These are phyloP conservation scores for Drosophila vallismaia DNA, from an alignment of 2,888 invertebrate genomes.

Conservation along the genomic window DNA sequence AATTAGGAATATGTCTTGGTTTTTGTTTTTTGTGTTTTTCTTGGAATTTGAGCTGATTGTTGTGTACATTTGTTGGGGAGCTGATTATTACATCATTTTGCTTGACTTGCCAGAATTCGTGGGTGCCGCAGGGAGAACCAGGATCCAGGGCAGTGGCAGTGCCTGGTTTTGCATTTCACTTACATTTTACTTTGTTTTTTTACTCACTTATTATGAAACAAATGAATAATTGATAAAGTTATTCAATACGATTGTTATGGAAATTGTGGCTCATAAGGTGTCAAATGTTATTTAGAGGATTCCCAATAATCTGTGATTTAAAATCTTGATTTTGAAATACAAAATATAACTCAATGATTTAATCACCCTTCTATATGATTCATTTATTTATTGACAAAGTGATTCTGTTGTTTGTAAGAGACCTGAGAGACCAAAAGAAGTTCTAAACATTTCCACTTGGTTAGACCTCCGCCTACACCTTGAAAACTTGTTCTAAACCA, in stretches of 20 bases:
- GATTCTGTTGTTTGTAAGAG: no score
- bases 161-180: constrained; percentile 10
- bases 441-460: constrained; percentile 6
- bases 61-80: constrained; percentile 6
- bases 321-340: background rate
- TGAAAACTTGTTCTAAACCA: constrained; percentile 7
- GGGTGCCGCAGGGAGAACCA: background rate
- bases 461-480: constrained; percentile 14
- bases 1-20: constrained; percentile 49
- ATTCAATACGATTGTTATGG: constrained; percentile 12
- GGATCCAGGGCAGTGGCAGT: background rate
- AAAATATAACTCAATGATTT: background rate
- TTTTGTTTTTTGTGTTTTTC: constrained; percentile 27
- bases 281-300: background rate
- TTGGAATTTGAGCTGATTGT: constrained; percentile 14
- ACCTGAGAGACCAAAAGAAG: no score
- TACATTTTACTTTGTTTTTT: background rate
- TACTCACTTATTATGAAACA: constrained; percentile 26
- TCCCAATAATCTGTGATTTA: background rate
- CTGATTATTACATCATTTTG: constrained; percentile 59
- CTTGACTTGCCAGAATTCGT: constrained; percentile 48
- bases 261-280: constrained; percentile 1
- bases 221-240: constrained; percentile 26
- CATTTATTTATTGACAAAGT: background rate
- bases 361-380: background rate